These are phyloP conservation scores for Koerneria pararmatus DNA, from an alignment of 2,888 invertebrate species.

Conservation along the genomic window DNA sequence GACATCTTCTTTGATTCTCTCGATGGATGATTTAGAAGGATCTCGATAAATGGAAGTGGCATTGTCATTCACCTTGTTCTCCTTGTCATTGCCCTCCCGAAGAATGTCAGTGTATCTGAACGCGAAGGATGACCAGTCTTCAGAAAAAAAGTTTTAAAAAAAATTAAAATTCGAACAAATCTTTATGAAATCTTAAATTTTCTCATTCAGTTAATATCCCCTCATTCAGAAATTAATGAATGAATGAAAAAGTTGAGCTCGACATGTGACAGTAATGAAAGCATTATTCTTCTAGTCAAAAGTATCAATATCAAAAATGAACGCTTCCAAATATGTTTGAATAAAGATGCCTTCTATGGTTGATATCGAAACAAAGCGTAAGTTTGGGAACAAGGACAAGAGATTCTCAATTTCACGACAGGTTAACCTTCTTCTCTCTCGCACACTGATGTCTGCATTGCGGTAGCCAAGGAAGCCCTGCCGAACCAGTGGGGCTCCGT, in stretches of 20 bases:
- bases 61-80: slow-evolving; percentile 32
- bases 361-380: neutral
- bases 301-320: neutral
- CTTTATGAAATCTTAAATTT: too few relatives aligned
- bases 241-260: too few relatives aligned
- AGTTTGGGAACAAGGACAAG: neutral
- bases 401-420: neutral
- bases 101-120: slow-evolving; percentile 43
- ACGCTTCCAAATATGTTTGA: neutral
- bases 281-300: neutral
- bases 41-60: slow-evolving; percentile 28
- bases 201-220: too few relatives aligned
- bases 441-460: slow-evolving; percentile 56
- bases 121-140: too few relatives aligned
- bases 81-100: slow-evolving; percentile 33
- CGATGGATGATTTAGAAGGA: slow-evolving; percentile 34
- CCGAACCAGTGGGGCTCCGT: slow-evolving; percentile 48
- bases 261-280: too few relatives aligned
- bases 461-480: slow-evolving; percentile 53
- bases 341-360: too few relatives aligned
- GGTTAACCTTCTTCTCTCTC: slow-evolving; percentile 53
- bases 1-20: slow-evolving; percentile 42
- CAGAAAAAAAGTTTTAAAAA: too few relatives aligned
- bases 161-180: too few relatives aligned
- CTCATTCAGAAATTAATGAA: too few relatives aligned